These are phyloP conservation scores for Dendropsophus ebraccatus DNA, from an alignment of 2,113 vertebrate species.

Conservation along the genomic window DNA sequence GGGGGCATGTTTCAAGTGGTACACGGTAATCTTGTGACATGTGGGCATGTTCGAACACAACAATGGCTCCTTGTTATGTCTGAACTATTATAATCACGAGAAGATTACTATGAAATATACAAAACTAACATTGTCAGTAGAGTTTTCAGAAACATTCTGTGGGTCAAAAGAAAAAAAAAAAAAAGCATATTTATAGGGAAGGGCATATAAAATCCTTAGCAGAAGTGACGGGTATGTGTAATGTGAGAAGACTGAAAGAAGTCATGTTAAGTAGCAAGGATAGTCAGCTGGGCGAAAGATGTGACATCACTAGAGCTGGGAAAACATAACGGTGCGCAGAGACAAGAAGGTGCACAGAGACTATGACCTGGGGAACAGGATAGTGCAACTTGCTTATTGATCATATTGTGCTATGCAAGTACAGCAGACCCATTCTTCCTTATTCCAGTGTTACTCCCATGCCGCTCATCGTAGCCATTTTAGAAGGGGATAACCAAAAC, in stretches of 20 bases:
- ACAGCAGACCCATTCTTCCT: neutral
- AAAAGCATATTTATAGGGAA: neutral
- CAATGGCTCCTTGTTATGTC: neutral
- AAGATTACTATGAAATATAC: neutral
- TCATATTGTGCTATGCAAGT: constrained; percentile 44
- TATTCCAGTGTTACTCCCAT: neutral
- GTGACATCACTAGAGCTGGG: neutral
- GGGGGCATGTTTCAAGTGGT: too few relatives aligned
- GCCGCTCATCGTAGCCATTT: neutral
- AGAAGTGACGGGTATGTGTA: too few relatives aligned
- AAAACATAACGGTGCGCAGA: neutral
- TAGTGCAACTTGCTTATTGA: constrained; percentile 44
- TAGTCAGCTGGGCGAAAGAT: neutral
- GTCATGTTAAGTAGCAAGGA: neutral
- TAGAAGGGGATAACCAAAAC: neutral
- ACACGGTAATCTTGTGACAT: neutral
- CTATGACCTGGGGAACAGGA: neutral
- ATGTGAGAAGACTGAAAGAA: neutral
- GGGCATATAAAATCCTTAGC: neutral
- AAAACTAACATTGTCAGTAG: constrained; percentile 10
- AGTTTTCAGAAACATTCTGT: neutral
- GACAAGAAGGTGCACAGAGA: neutral
- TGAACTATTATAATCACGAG: neutral
- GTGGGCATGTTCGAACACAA: neutral
- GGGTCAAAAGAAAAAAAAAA: neutral